These are phyloP conservation scores for Mallotus villosus DNA, from an alignment of 2,797 vertebrate genomes.

Conservation along the genomic window DNA sequence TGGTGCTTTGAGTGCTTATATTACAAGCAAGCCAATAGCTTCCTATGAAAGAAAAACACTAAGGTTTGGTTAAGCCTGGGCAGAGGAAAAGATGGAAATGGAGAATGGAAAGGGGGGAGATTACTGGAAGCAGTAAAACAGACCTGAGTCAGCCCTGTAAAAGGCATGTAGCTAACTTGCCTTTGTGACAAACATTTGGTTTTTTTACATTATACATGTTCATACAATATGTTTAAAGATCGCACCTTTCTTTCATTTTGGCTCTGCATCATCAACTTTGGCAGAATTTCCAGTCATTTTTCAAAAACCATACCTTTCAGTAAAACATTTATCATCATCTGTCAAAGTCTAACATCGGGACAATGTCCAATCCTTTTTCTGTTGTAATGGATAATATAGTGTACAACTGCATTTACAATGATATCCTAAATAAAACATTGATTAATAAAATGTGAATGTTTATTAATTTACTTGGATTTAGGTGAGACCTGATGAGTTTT, in stretches of 20 bases:
- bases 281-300: conserved; percentile 58
- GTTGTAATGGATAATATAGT: conserved; percentile 33
- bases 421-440: neutral
- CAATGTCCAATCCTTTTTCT: conserved; percentile 55
- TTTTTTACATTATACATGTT: conserved; percentile 50
- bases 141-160: conserved; percentile 33
- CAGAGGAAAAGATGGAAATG: conserved; percentile 24
- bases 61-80: conserved; percentile 35
- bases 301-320: conserved; percentile 73
- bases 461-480: no score
- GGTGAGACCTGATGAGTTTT: no score
- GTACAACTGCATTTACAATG: neutral
- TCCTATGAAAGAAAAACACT: conserved; percentile 42
- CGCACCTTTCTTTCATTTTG: conserved; percentile 49
- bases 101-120: neutral
- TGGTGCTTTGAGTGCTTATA: conserved; percentile 47
- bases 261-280: conserved; percentile 55
- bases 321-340: conserved; percentile 69
- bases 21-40: conserved; percentile 44
- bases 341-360: conserved; percentile 67
- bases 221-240: conserved; percentile 58
- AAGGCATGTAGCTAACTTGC: neutral
- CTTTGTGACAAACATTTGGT: conserved; percentile 14
- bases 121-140: conserved; percentile 30
- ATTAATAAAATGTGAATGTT: neutral